phyloP scores from a whole-genome alignment of 2,113 vertebrate species.

The Plotosus lineatus region DNA sequence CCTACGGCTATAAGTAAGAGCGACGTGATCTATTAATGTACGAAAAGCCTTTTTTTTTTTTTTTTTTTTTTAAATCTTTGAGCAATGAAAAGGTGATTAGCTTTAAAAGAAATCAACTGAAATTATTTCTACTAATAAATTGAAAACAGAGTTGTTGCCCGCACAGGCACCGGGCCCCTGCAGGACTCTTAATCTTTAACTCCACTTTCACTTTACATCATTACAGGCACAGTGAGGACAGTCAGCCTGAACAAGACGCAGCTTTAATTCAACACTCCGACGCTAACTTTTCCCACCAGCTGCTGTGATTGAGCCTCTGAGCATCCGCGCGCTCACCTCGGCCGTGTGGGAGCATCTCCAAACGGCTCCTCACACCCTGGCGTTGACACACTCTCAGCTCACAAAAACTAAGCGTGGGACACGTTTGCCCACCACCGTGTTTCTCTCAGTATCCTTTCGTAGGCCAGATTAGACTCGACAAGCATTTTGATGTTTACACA shows the following conservation, averaged over 20 bases:
- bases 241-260: constrained; percentile 9
- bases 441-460: constrained; percentile 22
- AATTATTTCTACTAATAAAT: too few relatives aligned
- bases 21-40: too few relatives aligned
- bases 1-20: too few relatives aligned
- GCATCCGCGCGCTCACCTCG: not conserved
- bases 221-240: constrained; percentile 17
- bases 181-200: constrained; percentile 7
- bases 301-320: not conserved
- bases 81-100: not conserved
- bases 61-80: not conserved
- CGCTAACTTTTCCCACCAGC: not conserved
- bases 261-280: not conserved
- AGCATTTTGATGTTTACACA: constrained; percentile 5
- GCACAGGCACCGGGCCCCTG: not conserved
- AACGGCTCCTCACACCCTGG: not conserved
- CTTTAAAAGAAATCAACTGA: not conserved
- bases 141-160: too few relatives aligned
- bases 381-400: constrained; percentile 20
- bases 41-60: not conserved
- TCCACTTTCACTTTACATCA: not conserved
- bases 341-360: not conserved
- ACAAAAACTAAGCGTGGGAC: not conserved
- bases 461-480: not conserved
- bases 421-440: not conserved